These are phyloP conservation scores for Elaeidobius kamerunicus DNA, from an alignment of 2,888 invertebrate genomes.

Conservation along the genomic window DNA sequence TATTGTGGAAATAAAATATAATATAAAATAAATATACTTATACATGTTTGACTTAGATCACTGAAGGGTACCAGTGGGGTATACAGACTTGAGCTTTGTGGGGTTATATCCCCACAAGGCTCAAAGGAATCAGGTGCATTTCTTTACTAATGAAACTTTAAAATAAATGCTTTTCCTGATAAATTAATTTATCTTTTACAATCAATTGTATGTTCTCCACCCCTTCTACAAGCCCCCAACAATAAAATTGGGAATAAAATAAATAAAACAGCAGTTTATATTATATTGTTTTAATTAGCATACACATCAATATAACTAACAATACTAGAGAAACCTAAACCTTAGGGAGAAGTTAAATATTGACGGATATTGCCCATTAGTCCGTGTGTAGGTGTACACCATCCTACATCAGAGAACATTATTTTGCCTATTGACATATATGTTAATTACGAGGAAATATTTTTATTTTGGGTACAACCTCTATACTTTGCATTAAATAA, in stretches of 20 bases:
- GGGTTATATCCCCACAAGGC: too few species aligned
- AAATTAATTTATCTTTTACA: too few species aligned
- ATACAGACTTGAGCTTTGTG: too few species aligned
- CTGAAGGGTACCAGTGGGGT: too few species aligned
- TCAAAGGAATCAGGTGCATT: too few species aligned
- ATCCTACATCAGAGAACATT: constrained; percentile 24
- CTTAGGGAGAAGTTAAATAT: constrained; percentile 19
- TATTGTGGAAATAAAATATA: too few species aligned
- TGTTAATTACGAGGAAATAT: constrained; percentile 45
- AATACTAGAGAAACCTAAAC: constrained; percentile 29
- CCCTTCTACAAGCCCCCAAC: neutral
- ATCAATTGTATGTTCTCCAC: neutral
- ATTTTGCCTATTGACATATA: constrained; percentile 49
- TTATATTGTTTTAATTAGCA: constrained; percentile 43
- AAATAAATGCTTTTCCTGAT: too few species aligned
- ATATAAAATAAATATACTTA: too few species aligned
- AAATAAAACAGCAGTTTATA: constrained; percentile 6
- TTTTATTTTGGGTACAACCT: constrained; percentile 61
- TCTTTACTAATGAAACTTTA: too few species aligned
- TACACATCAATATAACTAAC: constrained; percentile 47
- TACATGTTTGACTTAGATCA: too few species aligned
- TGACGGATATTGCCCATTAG: constrained; percentile 12
- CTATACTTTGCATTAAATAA: constrained; percentile 92
- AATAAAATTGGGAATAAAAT: neutral
- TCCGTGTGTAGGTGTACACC: constrained; percentile 15